phyloP scores from a whole-genome alignment of 1,140 invertebrate genomes.

The Pogonomyrmex barbatus region DNA sequence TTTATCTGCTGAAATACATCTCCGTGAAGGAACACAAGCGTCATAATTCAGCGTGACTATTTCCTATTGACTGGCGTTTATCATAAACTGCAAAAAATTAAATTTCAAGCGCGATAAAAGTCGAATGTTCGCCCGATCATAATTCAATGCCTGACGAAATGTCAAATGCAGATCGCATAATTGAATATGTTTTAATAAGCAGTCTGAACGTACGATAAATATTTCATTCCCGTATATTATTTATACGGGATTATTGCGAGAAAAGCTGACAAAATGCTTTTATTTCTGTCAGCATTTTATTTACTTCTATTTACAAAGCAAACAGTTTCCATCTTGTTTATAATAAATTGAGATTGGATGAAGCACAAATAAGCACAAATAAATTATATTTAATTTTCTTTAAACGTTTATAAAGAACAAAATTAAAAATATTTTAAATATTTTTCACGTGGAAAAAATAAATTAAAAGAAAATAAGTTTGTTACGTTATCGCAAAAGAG shows the following conservation, averaged over 20 bases:
- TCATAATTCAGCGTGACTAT: background rate
- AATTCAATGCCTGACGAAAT: background rate
- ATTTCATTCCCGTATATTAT: background rate
- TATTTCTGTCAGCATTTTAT: background rate
- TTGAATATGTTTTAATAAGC: conserved; percentile 1
- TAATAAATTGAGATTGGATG: background rate
- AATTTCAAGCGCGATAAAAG: conserved; percentile 4
- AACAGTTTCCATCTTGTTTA: background rate
- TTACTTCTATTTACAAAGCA: background rate
- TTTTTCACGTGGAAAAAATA: too few relatives aligned
- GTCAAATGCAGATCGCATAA: background rate
- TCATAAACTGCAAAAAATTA: background rate
- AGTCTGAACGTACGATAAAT: background rate
- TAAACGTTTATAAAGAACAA: background rate
- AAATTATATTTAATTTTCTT: background rate
- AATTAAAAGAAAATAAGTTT: background rate
- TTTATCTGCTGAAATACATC: conserved; percentile 49
- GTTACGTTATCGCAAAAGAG: background rate
- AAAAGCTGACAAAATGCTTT: background rate
- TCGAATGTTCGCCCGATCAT: background rate
- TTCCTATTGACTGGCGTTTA: background rate
- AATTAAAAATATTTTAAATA: background rate
- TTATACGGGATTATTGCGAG: background rate
- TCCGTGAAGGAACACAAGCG: background rate
- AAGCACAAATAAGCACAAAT: background rate